phyloP scores from a whole-genome alignment of 2,888 invertebrate species.

The Synanthedon formicaeformis region DNA sequence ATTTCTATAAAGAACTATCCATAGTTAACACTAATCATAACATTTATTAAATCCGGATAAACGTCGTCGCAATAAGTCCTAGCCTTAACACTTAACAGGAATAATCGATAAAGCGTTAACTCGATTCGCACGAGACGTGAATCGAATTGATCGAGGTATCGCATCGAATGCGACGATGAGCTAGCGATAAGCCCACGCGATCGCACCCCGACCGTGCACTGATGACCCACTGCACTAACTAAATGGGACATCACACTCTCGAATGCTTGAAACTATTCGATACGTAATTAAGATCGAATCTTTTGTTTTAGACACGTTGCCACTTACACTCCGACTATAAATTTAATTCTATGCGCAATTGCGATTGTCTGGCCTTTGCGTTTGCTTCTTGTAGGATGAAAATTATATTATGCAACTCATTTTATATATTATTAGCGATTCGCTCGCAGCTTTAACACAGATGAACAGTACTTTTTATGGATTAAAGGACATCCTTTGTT shows the following conservation, averaged over 20 bases:
- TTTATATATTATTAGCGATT: no score
- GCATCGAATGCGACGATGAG: constrained; percentile 12
- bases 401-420: no score
- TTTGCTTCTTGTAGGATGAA: no score
- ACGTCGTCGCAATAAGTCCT: neutral
- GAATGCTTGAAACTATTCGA: constrained; percentile 24
- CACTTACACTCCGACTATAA: neutral
- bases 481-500: no score
- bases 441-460: no score
- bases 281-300: constrained; percentile 41
- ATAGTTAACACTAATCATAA: neutral
- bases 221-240: constrained; percentile 60
- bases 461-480: no score
- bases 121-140: constrained; percentile 30
- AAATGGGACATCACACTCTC: constrained; percentile 50
- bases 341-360: neutral
- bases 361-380: no score
- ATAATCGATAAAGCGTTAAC: constrained; percentile 26
- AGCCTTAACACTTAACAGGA: constrained; percentile 6
- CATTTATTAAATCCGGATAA: neutral
- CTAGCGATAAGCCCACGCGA: constrained; percentile 22
- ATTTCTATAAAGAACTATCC: no score
- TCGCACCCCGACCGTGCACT: constrained; percentile 24
- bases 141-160: constrained; percentile 37
- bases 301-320: neutral